These are phyloP conservation scores for Palythoa grandiflora DNA, from an alignment of 92 coral and sea anemone genomes.

Conservation along the genomic window DNA sequence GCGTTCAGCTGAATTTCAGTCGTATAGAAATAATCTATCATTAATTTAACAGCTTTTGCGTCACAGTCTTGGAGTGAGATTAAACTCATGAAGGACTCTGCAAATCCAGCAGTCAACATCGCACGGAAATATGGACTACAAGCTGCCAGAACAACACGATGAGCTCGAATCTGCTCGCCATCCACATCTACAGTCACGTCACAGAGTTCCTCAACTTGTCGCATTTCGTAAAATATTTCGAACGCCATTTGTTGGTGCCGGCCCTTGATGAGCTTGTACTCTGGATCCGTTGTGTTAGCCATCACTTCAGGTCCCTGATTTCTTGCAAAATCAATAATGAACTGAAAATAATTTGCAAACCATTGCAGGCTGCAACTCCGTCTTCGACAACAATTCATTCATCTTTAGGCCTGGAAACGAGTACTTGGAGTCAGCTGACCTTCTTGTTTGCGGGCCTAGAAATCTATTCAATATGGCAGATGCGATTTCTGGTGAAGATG, in stretches of 20 bases:
- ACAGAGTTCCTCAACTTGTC: constrained; percentile 76
- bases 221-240: constrained; percentile 80
- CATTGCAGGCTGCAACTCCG: too few relatives aligned
- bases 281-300: constrained; percentile 27
- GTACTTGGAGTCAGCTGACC: neutral
- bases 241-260: constrained; percentile 76
- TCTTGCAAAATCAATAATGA: neutral
- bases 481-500: neutral
- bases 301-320: neutral
- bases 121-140: constrained; percentile 96
- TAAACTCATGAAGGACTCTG: constrained; percentile 74
- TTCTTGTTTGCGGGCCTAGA: constrained; percentile 13
- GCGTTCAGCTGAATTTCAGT: constrained; percentile 74
- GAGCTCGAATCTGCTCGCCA: constrained; percentile 83
- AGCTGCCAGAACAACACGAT: constrained; percentile 86
- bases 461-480: constrained; percentile 19
- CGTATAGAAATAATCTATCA: constrained; percentile 85
- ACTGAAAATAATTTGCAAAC: neutral
- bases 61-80: constrained; percentile 85
- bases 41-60: constrained; percentile 70
- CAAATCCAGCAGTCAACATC: constrained; percentile 84
- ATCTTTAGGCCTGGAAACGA: neutral
- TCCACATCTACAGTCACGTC: constrained; percentile 83
- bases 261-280: constrained; percentile 54
- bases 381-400: too few relatives aligned